These are phyloP conservation scores for Semnornis frantzii DNA, from an alignment of 2,113 vertebrate species.

Conservation along the genomic window DNA sequence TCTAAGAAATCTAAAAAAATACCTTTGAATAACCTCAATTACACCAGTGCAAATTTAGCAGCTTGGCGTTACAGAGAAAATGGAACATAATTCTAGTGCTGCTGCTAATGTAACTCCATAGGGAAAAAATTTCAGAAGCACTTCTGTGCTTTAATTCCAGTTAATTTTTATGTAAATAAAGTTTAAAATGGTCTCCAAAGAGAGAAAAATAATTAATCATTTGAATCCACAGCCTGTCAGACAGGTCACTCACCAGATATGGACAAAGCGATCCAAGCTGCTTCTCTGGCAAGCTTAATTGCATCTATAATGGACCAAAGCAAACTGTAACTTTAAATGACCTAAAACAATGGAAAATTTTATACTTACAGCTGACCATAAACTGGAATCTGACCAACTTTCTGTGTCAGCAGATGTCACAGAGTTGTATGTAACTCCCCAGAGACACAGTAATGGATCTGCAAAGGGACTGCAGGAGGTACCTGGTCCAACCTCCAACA, in stretches of 20 bases:
- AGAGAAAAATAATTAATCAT: not conserved
- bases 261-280: not conserved
- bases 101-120: not conserved
- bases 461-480: not conserved
- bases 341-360: not conserved
- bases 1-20: not conserved
- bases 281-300: not conserved
- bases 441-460: not conserved
- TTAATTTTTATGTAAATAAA: conserved; percentile 29
- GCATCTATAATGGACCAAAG: not conserved
- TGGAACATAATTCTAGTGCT: not conserved
- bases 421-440: not conserved
- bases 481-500: not conserved
- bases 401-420: not conserved
- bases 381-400: not conserved
- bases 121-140: conserved; percentile 3
- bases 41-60: not conserved
- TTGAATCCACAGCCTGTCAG: not conserved
- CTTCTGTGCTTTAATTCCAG: not conserved
- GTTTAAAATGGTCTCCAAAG: not conserved
- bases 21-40: not conserved
- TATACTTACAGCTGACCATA: not conserved
- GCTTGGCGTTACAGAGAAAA: not conserved
- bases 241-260: not conserved
- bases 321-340: not conserved